Percentiles rank a stretch among this genome's conserved stretches.
Evolutionary conservation across 2,797 vertebrate genomes (phyloP).

Genomic region (Buceros bicornis): DNA sequence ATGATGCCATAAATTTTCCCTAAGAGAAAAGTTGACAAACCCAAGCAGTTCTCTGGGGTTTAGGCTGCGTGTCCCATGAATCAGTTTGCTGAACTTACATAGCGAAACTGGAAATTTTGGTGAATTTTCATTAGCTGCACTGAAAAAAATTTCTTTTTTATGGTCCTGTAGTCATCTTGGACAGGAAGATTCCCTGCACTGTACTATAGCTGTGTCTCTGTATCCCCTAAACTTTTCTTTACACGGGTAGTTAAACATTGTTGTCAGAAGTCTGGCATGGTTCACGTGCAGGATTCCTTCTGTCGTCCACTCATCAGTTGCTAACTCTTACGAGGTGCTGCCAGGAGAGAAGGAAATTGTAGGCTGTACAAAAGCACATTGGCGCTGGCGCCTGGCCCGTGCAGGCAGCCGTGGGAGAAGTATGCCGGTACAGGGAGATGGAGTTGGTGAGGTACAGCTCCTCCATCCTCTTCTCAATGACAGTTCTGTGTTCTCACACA

Average conservation of each 20-base stretch:
- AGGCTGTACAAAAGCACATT: neutral
- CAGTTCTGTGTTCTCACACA: neutral
- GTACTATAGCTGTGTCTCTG: neutral
- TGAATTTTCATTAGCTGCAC: neutral
- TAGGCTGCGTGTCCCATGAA: neutral
- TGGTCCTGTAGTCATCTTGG: neutral
- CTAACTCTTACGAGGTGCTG: neutral
- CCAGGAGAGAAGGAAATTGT: constrained; percentile 25
- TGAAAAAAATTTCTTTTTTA: neutral
- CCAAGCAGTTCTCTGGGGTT: neutral
- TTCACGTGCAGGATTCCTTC: neutral
- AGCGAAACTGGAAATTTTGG: neutral
- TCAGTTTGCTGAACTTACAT: neutral
- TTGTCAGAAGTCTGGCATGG: neutral
- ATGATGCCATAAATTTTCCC: neutral
- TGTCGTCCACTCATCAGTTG: neutral
- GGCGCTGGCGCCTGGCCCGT: neutral
- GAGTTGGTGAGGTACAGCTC: neutral
- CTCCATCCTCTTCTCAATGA: neutral
- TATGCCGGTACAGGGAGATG: fast-evolving
- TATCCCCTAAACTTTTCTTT: neutral
- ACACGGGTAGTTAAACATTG: neutral
- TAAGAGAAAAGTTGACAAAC: constrained; percentile 26
- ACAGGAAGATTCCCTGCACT: neutral
- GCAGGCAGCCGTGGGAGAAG: neutral